A percentile compares a stretch with the other conserved stretches of the same genome.
phyloP scores from a whole-genome alignment of 2,888 invertebrate species.

The Drosophila maculinotata region DNA sequence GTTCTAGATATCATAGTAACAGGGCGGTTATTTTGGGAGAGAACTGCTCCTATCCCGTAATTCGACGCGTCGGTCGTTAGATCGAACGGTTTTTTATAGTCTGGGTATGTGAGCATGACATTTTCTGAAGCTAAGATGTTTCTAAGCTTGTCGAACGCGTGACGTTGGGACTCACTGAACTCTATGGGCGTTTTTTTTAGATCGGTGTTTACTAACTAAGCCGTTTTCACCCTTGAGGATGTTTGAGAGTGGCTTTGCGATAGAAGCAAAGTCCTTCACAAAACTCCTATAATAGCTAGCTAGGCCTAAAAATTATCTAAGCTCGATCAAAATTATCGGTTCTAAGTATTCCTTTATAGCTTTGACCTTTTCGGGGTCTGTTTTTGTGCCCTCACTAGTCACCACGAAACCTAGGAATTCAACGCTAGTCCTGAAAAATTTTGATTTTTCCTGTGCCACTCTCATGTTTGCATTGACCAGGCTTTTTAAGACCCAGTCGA shows the following conservation, averaged over 20 bases:
- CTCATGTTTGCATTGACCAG: neutral
- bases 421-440: neutral
- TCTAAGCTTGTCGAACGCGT: too few relatives aligned
- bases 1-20: too few relatives aligned
- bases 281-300: slow-evolving; percentile 3
- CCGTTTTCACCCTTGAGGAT: neutral
- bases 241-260: neutral
- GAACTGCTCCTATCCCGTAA: too few relatives aligned
- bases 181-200: too few relatives aligned
- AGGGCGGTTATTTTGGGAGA: too few relatives aligned
- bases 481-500: neutral
- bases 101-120: too few relatives aligned
- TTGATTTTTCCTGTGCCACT: slow-evolving; percentile 1
- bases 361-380: neutral
- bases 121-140: too few relatives aligned
- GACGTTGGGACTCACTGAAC: too few relatives aligned
- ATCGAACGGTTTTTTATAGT: too few relatives aligned
- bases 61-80: too few relatives aligned
- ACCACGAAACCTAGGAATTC: slow-evolving; percentile 9
- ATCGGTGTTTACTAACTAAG: neutral
- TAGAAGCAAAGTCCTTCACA: neutral
- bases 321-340: neutral
- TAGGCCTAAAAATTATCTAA: neutral
- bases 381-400: neutral
- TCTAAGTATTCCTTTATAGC: slow-evolving; percentile 1